Conservation (phyloP, 2,797 vertebrate genomes). For the Petrocephalus sullivani region DNA sequence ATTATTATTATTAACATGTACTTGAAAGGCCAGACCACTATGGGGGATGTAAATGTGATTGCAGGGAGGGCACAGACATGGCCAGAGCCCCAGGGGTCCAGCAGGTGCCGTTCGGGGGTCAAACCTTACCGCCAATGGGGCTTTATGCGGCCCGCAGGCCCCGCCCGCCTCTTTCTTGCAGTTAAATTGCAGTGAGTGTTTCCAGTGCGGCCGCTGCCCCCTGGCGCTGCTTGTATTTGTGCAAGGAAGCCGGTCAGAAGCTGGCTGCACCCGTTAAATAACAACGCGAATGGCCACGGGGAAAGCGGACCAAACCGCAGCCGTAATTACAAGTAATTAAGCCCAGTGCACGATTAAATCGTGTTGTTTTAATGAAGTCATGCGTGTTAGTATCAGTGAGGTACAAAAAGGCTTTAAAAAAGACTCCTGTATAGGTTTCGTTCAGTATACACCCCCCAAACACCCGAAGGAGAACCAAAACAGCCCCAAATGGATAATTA, state of each 20-base stretch:
- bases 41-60: neutral
- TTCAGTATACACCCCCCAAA: neutral
- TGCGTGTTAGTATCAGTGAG: neutral
- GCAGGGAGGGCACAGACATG: neutral
- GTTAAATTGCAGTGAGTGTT: slow-evolving; percentile 28
- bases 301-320: slow-evolving; percentile 14
- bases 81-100: neutral
- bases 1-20: neutral
- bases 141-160: too few relatives aligned
- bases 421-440: neutral
- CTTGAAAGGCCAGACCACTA: neutral
- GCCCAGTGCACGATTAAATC: neutral
- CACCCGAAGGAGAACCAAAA: neutral
- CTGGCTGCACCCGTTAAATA: slow-evolving; percentile 25
- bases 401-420: neutral
- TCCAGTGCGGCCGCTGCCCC: slow-evolving; percentile 26
- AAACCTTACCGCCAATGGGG: slow-evolving; percentile 36
- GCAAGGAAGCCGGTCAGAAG: slow-evolving; percentile 45
- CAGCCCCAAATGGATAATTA: neutral
- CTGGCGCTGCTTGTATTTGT: slow-evolving; percentile 39
- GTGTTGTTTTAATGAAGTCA: too few relatives aligned
- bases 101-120: slow-evolving; percentile 23
- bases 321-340: slow-evolving; percentile 16
- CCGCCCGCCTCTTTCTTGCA: slow-evolving; percentile 36
- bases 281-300: slow-evolving; percentile 9